These are phyloP conservation scores for Phortica okadai DNA, from an alignment of 2,888 invertebrate species.

Conservation along the genomic window DNA sequence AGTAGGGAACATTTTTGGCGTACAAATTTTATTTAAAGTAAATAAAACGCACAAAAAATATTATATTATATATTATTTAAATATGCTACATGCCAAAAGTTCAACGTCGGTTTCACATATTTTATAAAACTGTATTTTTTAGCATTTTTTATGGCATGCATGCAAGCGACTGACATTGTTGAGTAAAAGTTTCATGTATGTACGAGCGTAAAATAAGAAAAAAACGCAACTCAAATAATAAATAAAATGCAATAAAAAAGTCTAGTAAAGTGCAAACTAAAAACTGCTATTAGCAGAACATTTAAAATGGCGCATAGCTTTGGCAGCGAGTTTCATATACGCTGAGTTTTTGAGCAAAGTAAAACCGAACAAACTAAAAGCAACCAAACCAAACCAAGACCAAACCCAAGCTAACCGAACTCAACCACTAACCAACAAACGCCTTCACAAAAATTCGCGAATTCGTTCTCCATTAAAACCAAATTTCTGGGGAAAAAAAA, in stretches of 20 bases:
- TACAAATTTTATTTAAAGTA: background rate
- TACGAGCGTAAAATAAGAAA: background rate
- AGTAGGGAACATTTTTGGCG: background rate
- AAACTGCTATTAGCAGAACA: conserved; percentile 55
- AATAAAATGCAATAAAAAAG: conserved; percentile 22
- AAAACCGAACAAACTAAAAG: background rate
- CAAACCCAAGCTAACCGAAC: conserved; percentile 3
- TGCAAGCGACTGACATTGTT: conserved; percentile 10
- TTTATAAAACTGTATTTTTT: background rate
- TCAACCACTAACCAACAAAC: conserved; percentile 8
- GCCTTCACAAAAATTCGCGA: background rate
- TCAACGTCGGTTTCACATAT: conserved; percentile 6
- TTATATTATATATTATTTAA: background rate
- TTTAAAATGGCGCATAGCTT: conserved; percentile 47
- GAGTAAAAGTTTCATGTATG: conserved; percentile 4
- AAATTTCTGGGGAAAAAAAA: conserved; percentile 45
- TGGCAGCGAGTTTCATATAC: conserved; percentile 5
- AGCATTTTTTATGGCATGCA: conserved; percentile 8
- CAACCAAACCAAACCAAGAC: background rate
- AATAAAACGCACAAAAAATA: background rate
- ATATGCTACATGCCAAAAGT: conserved; percentile 22
- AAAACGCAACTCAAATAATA: conserved; percentile 15
- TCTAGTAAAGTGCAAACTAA: conserved; percentile 27
- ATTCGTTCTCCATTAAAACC: conserved; percentile 16
- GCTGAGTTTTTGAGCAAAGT: background rate